Evolutionary conservation across 2,113 vertebrate species (phyloP).

Genomic region (Asarcornis scutulata): DNA sequence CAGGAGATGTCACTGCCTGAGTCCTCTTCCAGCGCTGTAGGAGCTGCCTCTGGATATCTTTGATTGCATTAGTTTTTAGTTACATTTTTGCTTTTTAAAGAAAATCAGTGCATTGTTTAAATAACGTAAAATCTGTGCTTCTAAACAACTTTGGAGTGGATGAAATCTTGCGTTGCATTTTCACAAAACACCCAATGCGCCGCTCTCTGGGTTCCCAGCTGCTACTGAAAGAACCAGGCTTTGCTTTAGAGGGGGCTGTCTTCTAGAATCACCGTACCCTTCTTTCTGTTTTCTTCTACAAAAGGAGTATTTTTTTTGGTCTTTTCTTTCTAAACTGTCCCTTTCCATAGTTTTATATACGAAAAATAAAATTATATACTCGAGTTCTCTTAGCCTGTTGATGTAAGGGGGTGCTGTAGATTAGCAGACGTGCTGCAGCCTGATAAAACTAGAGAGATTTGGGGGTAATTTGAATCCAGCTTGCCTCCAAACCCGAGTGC

Average conservation of each 20-base stretch:
- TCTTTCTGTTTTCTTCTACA: not conserved
- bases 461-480: not conserved
- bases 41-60: not conserved
- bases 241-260: not conserved
- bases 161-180: not conserved
- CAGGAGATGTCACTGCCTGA: not conserved
- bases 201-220: not conserved
- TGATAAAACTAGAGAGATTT: not conserved
- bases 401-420: not conserved
- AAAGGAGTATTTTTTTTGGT: not conserved
- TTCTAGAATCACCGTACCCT: not conserved
- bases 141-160: not conserved
- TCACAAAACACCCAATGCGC: not conserved
- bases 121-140: rapidly evolving
- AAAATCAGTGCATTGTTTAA: not conserved
- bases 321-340: not conserved
- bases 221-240: not conserved
- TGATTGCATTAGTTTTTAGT: not conserved
- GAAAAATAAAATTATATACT: not conserved
- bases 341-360: not conserved
- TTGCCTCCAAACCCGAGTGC: not conserved
- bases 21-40: not conserved
- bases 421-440: not conserved
- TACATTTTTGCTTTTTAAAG: not conserved
- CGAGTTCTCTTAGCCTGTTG: not conserved